phyloP scores from a whole-genome alignment of 2,888 invertebrate genomes.

The Patella pellucida region DNA sequence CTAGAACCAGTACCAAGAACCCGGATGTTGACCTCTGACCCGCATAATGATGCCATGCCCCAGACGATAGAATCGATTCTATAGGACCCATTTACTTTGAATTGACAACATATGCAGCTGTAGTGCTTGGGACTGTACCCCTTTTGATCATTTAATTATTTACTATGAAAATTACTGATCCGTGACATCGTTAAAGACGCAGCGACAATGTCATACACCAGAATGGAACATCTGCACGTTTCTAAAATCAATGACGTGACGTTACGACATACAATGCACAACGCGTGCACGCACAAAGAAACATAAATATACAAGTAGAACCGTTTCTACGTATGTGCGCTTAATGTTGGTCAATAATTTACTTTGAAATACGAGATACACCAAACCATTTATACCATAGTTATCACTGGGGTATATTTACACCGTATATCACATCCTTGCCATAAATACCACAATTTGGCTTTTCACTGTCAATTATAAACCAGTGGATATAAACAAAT shows the following conservation, averaged over 20 bases:
- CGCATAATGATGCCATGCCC: slow-evolving; percentile 6
- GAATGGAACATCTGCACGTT: slow-evolving; percentile 2
- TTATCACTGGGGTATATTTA: no score
- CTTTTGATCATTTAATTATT: slow-evolving; percentile 3
- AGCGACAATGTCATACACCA: background rate
- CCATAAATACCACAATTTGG: no score
- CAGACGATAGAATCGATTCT: slow-evolving; percentile 4
- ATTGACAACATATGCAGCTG: no score
- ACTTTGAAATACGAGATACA: no score
- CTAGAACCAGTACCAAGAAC: background rate
- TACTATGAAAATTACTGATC: background rate
- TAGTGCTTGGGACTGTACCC: no score
- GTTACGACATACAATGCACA: background rate
- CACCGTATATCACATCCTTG: no score
- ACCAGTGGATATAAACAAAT: no score
- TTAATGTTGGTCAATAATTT: no score
- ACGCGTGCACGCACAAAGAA: background rate
- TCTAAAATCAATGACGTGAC: background rate
- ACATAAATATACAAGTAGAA: no score
- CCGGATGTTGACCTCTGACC: background rate
- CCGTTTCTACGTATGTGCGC: no score
- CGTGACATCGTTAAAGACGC: background rate
- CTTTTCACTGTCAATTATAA: no score
- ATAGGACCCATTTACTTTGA: background rate
- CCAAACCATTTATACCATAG: no score